phyloP scores from a whole-genome alignment of 2,113 vertebrate genomes.

The Saguinus midas region DNA sequence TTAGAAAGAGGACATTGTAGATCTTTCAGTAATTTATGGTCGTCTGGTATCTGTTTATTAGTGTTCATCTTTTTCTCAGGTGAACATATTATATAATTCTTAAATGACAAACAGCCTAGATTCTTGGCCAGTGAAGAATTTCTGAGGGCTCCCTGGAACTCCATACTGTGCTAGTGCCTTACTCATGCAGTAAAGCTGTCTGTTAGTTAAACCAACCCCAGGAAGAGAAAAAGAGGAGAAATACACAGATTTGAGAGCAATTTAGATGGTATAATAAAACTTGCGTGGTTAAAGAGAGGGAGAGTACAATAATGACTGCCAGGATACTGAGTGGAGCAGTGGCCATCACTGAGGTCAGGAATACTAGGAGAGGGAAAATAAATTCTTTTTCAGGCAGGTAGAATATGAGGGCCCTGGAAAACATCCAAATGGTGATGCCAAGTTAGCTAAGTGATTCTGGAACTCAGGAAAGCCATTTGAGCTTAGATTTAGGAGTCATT shows the following conservation, averaged over 20 bases:
- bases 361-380: not conserved
- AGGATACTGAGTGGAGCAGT: not conserved
- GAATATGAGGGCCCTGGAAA: not conserved
- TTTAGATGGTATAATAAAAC: not conserved
- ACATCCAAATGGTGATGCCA: not conserved
- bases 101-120: not conserved
- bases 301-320: not conserved
- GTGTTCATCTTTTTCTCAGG: not conserved
- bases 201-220: not conserved
- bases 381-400: not conserved
- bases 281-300: not conserved
- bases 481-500: slow-evolving; percentile 12
- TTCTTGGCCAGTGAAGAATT: not conserved
- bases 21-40: not conserved
- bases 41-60: not conserved
- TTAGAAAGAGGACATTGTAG: not conserved
- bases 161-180: not conserved
- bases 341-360: not conserved
- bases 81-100: not conserved
- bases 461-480: slow-evolving; percentile 28
- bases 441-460: not conserved
- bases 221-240: not conserved
- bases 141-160: not conserved
- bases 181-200: not conserved
- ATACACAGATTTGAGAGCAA: not conserved